These are phyloP conservation scores for Spinibarbus caldwelli DNA, from an alignment of 2,797 vertebrate genomes.

Conservation along the genomic window DNA sequence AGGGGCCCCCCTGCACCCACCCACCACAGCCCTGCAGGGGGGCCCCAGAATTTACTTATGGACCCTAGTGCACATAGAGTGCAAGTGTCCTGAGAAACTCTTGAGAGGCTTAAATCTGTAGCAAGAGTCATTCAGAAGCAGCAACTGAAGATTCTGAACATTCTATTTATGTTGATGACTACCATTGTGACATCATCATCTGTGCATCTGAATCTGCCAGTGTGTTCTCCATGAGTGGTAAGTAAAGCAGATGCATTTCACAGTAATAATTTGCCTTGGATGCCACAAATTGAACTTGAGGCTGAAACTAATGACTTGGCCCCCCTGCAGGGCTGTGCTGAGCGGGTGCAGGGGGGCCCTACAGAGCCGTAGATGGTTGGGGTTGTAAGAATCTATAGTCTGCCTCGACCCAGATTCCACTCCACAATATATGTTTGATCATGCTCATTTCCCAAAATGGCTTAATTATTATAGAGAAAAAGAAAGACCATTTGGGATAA, in stretches of 20 bases:
- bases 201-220: neutral
- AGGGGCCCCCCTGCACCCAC: too few species aligned
- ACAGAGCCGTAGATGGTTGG: neutral
- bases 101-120: neutral
- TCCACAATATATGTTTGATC: too few species aligned
- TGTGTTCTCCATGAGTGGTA: neutral
- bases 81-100: neutral
- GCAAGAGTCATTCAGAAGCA: too few species aligned
- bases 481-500: too few species aligned
- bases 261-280: neutral
- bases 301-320: neutral
- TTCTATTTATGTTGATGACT: neutral
- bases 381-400: too few species aligned
- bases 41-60: too few species aligned
- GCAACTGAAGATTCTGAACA: neutral
- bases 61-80: neutral
- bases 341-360: too few species aligned
- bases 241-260: neutral
- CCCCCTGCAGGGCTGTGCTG: neutral
- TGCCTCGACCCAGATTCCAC: too few species aligned
- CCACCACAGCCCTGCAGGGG: too few species aligned
- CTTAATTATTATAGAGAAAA: too few species aligned
- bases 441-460: too few species aligned
- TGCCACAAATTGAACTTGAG: too few species aligned
- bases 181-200: neutral